A percentile compares a stretch with the other conserved stretches of the same genome.
Evolutionary conservation across 1,140 invertebrate species (phyloP).

Genomic region (Dreissena rostriformis): DNA sequence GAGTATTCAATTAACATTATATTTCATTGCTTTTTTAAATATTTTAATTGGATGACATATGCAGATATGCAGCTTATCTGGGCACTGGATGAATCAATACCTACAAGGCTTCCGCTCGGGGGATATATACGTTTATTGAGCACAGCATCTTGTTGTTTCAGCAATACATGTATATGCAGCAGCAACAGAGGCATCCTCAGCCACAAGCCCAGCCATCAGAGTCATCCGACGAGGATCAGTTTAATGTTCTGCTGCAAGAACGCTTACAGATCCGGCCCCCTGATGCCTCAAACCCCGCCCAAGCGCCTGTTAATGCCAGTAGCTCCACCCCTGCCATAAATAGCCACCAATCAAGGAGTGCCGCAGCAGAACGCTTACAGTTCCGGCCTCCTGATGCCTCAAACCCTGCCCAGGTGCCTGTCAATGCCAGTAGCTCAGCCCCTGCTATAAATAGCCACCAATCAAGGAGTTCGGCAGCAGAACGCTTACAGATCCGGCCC

Average conservation of each 20-base stretch:
- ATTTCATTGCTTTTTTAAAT: no score
- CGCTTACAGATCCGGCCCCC: constrained; percentile 27
- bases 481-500: constrained; percentile 23
- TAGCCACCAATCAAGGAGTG: not conserved
- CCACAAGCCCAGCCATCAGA: constrained; percentile 6
- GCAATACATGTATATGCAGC: constrained; percentile 32
- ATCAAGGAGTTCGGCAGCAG: not conserved
- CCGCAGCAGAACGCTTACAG: constrained; percentile 31
- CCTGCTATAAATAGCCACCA: not conserved
- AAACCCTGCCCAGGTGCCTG: not conserved
- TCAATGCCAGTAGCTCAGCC: not conserved
- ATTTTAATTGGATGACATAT: no score
- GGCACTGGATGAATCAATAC: no score
- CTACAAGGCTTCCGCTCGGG: not conserved
- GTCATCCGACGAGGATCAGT: constrained; percentile 50
- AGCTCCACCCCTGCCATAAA: not conserved
- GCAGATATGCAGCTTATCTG: no score
- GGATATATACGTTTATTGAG: not conserved
- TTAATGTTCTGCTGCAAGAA: constrained; percentile 46
- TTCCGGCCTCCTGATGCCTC: not conserved
- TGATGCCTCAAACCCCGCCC: not conserved
- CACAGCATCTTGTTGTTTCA: constrained; percentile 1
- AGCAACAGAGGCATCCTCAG: not conserved
- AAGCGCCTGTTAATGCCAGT: not conserved
- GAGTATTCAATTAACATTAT: no score